phyloP scores from a whole-genome alignment of 2,113 vertebrate species.

The Lophius piscatorius region DNA sequence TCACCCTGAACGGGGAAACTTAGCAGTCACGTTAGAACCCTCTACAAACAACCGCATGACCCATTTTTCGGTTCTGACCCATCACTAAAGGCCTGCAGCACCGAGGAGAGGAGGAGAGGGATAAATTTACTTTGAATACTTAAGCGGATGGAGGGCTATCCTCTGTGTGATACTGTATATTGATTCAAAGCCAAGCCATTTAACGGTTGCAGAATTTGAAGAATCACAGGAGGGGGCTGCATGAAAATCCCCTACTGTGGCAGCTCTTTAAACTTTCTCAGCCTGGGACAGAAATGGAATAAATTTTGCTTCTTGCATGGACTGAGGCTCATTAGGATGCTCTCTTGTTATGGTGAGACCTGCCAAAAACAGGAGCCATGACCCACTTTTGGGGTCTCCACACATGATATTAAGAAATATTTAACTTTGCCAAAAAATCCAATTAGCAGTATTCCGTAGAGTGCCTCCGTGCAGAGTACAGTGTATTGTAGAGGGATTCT shows the following conservation, averaged over 20 bases:
- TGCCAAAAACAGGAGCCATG: conserved; percentile 54
- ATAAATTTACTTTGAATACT: conserved; percentile 50
- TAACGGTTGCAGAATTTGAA: conserved; percentile 65
- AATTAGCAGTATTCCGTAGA: no score
- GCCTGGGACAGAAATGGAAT: conserved; percentile 63
- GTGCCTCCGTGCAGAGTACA: no score
- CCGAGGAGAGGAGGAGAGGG: conserved; percentile 31
- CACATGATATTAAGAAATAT: conserved; percentile 28
- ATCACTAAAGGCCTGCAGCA: conserved; percentile 47
- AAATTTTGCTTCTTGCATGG: conserved; percentile 54
- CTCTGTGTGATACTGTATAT: conserved; percentile 50
- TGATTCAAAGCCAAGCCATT: conserved; percentile 68
- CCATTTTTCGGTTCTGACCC: conserved; percentile 36
- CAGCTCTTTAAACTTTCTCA: conserved; percentile 68
- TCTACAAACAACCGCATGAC: conserved; percentile 17
- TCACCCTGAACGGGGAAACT: conserved; percentile 6
- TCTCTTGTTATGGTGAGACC: conserved; percentile 52
- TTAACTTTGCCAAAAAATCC: conserved; percentile 19
- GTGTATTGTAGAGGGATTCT: no score
- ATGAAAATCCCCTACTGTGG: conserved; percentile 68
- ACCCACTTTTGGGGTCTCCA: conserved; percentile 58
- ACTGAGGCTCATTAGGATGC: conserved; percentile 63
- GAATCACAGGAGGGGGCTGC: conserved; percentile 69
- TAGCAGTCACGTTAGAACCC: conserved; percentile 8
- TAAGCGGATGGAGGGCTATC: conserved; percentile 50